Evolutionary conservation across 1,140 invertebrate genomes (phyloP).

Genomic region (Proctacanthus coquilletti): DNA sequence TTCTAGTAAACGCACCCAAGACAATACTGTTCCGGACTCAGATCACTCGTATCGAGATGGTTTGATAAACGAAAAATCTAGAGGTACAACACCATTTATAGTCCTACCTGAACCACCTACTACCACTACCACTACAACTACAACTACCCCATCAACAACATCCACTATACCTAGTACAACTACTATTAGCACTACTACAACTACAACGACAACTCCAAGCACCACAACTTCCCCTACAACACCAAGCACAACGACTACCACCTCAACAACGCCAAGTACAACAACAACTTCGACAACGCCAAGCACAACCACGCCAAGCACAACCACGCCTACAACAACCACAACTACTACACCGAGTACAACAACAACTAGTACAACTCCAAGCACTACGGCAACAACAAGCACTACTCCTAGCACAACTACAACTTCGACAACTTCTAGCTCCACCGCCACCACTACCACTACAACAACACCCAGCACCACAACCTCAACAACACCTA

Average conservation of each 20-base stretch:
- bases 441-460: conserved; percentile 7
- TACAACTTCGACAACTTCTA: conserved; percentile 6
- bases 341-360: conserved; percentile 7
- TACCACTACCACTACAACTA: conserved; percentile 12
- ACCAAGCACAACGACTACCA: not conserved
- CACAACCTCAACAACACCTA: conserved; percentile 11
- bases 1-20: not conserved
- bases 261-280: conserved; percentile 14
- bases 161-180: conserved; percentile 6
- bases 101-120: conserved; percentile 7
- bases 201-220: conserved; percentile 20
- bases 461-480: conserved; percentile 9
- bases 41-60: not conserved
- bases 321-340: conserved; percentile 8
- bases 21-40: not conserved
- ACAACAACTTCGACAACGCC: conserved; percentile 12
- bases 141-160: conserved; percentile 11
- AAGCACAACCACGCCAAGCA: conserved; percentile 7
- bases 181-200: conserved; percentile 9
- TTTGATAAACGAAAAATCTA: not conserved
- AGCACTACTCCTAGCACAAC: not conserved
- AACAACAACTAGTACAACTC: conserved; percentile 8
- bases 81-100: conserved; percentile 5
- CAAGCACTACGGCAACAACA: conserved; percentile 5
- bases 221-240: conserved; percentile 10